Evolutionary conservation across 2,888 invertebrate species (phyloP), one percentile per base, ranked within the genome.

Genomic region (Charanyca ferruginea): DNA sequence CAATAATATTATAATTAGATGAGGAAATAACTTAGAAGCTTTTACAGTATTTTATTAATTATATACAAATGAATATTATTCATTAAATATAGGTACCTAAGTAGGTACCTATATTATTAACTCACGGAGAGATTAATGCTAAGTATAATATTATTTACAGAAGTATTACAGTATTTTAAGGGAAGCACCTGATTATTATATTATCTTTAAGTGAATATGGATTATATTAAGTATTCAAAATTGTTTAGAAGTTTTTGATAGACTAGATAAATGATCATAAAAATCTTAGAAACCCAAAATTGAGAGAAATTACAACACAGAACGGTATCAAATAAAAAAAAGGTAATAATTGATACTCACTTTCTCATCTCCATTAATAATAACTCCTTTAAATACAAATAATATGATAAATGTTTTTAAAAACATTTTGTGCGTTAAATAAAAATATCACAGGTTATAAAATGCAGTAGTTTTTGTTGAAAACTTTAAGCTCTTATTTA

Each of bases 391-490:
- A 73, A 81, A 79, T 78, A 89, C 68, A 81, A 89, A 47, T 73
- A 89, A 73, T 79, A 83, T 47, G 38, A 80, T 57, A 83, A 83
- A 73, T 74, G 87, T 72, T 77, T 72, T 83, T n/a, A 77, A 61
- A 78, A 80, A 85, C 92, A 93, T 93, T 83, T 85, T 89, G 64
- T 47, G 57, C 67, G 41, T 52, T 71, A 77, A 71, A 63, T 65
- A 75, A 81, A 70, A 74, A 72, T 88, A 91, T 90, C 89, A 89
- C 89, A 90, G 89, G 65, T 75, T 70, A 47, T 55, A 70, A 83
- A 84, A 87, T 83, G 83, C 79, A 83, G 66, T 51, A 54, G 13
- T 49, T 22, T 16, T 49, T 16, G 54, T 3, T 16, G 22, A 52
- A 45, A 59, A 65, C 8, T 68, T 53, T 28, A 54, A 48, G 42